Conservation (phyloP, 37 sponge, comb jelly and placozoan genomes). For the Cladorhizidae sp. region DNA sequence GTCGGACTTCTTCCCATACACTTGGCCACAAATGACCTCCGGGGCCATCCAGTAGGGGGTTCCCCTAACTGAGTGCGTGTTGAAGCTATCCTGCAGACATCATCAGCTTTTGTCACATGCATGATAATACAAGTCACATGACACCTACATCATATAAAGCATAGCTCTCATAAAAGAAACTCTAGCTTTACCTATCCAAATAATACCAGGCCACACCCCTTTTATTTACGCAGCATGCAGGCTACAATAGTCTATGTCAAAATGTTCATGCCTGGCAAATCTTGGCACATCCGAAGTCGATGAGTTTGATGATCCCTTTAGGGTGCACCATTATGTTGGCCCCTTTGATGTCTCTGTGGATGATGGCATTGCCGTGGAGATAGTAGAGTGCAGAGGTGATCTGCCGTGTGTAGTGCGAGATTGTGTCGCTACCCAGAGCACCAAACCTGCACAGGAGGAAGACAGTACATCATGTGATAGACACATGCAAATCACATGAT, state of each 20-base stretch:
- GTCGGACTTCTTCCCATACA: conserved; percentile 85
- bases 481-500: neutral
- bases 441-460: conserved; percentile 94
- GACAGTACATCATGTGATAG: neutral
- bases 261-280: conserved; percentile 30
- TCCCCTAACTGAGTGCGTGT: conserved; percentile 83
- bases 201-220: no score
- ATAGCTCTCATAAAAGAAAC: neutral
- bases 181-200: no score
- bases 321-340: conserved; percentile 89
- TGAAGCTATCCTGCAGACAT: neutral
- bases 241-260: neutral
- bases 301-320: conserved; percentile 81
- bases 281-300: conserved; percentile 96
- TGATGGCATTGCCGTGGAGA: conserved; percentile 79
- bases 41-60: conserved; percentile 98
- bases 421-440: conserved; percentile 54
- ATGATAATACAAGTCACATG: neutral
- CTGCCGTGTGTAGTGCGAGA: conserved; percentile 77
- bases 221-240: no score
- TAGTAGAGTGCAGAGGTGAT: conserved; percentile 77
- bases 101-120: neutral
- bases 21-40: conserved; percentile 83
- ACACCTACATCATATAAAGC: neutral
- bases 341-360: conserved; percentile 94